Evolutionary conservation across 2,113 vertebrate genomes (phyloP).

Genomic region (Rhizomys pruinosus): DNA sequence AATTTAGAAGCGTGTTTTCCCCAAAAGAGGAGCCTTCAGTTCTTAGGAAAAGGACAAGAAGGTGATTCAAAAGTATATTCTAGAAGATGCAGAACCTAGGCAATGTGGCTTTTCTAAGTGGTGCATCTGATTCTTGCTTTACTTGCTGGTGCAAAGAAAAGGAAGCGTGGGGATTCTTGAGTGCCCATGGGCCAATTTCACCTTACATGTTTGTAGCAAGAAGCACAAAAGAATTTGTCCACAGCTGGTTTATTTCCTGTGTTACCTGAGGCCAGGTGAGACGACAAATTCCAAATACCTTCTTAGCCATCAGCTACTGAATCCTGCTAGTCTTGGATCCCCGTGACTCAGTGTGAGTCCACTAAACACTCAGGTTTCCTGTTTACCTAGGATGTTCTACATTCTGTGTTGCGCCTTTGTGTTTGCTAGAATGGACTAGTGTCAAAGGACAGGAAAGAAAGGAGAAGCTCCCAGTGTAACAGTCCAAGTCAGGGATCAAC

Average conservation of each 20-base stretch:
- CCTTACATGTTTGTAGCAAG: slow-evolving; percentile 2
- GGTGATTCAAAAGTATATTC: not conserved
- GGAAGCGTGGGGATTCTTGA: not conserved
- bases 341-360: not conserved
- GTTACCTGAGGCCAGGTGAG: slow-evolving; percentile 59
- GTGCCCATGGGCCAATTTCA: not conserved
- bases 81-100: not conserved
- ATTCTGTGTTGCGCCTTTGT: slow-evolving; percentile 4
- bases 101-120: not conserved
- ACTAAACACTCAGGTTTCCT: slow-evolving; percentile 21
- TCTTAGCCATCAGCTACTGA: slow-evolving; percentile 1
- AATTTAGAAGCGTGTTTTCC: slow-evolving; percentile 7
- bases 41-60: not conserved
- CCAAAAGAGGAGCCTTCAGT: not conserved
- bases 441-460: slow-evolving; percentile 26
- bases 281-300: slow-evolving; percentile 33
- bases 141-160: slow-evolving; percentile 14
- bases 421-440: not conserved
- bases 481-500: slow-evolving; percentile 64
- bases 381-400: not conserved
- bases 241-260: slow-evolving; percentile 50
- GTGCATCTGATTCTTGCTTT: slow-evolving; percentile 49
- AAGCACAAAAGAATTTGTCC: slow-evolving; percentile 30
- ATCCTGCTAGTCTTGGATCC: slow-evolving; percentile 20
- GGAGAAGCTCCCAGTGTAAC: slow-evolving; percentile 52